These are phyloP conservation scores for Eueremaeus valkanovi DNA, from an alignment of 2,888 invertebrate species.

Conservation along the genomic window DNA sequence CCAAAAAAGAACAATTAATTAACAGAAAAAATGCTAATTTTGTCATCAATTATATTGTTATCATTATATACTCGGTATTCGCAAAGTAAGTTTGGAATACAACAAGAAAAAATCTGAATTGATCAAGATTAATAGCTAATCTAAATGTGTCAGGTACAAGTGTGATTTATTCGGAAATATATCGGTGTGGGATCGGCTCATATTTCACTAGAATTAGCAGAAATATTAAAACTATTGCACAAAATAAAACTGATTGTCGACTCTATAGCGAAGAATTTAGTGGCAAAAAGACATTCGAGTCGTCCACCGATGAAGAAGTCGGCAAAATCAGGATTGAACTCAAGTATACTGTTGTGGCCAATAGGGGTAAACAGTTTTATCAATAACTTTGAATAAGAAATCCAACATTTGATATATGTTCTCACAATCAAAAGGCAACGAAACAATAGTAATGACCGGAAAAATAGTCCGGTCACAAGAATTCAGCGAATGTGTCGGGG, in stretches of 20 bases:
- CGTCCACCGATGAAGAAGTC: neutral
- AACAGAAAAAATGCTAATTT: too few relatives aligned
- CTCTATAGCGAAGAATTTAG: neutral
- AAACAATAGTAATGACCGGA: neutral
- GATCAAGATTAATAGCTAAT: too few relatives aligned
- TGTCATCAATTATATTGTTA: too few relatives aligned
- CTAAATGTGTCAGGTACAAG: too few relatives aligned
- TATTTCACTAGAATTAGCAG: neutral
- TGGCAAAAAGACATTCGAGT: neutral
- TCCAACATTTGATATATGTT: neutral
- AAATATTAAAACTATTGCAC: neutral
- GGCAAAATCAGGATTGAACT: neutral
- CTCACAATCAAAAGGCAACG: neutral
- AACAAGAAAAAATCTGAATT: too few relatives aligned
- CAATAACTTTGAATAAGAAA: neutral
- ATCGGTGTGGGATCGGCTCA: slow-evolving; percentile 18
- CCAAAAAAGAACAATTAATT: too few relatives aligned
- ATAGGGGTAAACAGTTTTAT: neutral
- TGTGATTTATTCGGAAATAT: neutral
- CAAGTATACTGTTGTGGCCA: neutral
- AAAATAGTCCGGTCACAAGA: neutral
- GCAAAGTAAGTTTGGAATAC: too few relatives aligned
- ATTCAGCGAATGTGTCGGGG: neutral
- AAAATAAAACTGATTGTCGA: neutral
- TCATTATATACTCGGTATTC: too few relatives aligned